phyloP scores from a whole-genome alignment of 1,140 invertebrate genomes.

The Trichoplusia ni region DNA sequence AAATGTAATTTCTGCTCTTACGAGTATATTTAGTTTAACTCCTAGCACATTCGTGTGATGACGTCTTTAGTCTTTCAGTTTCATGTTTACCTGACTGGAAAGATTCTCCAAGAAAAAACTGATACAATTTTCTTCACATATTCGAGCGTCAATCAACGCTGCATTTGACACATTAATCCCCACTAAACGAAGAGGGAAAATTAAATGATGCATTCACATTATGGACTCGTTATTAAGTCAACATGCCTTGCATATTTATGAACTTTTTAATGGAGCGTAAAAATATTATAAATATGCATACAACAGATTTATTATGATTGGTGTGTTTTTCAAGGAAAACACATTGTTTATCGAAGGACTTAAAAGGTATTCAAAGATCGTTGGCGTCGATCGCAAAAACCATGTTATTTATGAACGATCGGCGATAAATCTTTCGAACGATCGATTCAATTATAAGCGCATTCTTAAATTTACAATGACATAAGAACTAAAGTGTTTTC shows the following conservation, averaged over 20 bases:
- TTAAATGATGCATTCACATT: too few species aligned
- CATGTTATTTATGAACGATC: conserved; percentile 1
- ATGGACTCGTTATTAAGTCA: too few species aligned
- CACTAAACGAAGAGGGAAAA: too few species aligned
- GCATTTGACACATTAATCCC: neutral
- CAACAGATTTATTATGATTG: too few species aligned
- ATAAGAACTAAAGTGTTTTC: conserved; percentile 3
- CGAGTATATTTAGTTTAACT: neutral
- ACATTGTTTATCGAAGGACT: too few species aligned
- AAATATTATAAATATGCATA: too few species aligned
- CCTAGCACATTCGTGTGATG: neutral
- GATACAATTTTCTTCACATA: neutral
- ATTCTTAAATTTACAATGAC: conserved; percentile 20
- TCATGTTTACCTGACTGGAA: neutral
- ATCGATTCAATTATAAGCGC: conserved; percentile 18
- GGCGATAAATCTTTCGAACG: conserved; percentile 7
- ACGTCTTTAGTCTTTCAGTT: neutral
- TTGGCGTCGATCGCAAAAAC: conserved; percentile 4
- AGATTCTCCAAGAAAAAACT: neutral
- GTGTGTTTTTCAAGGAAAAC: too few species aligned
- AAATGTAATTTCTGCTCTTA: neutral
- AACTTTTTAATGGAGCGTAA: too few species aligned
- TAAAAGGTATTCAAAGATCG: too few species aligned
- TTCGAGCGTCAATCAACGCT: neutral
- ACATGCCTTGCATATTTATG: too few species aligned